phyloP scores from a whole-genome alignment of 2,888 invertebrate genomes.

The Sipha maydis region DNA sequence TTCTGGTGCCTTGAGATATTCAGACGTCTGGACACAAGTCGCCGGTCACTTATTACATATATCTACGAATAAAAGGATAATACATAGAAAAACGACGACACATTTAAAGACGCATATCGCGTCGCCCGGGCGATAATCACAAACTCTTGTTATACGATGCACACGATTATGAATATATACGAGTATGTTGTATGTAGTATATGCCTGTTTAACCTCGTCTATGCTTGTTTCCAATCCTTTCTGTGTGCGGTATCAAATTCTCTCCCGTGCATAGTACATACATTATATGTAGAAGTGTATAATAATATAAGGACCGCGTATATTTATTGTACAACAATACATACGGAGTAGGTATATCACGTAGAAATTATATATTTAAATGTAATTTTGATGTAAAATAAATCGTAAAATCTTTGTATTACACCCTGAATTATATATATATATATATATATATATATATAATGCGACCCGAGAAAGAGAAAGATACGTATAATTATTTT shows the following conservation, averaged over 20 bases:
- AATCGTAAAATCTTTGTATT: neutral
- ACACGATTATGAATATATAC: conserved; percentile 3
- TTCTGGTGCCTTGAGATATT: conserved; percentile 36
- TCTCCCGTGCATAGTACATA: neutral
- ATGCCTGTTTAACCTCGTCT: neutral
- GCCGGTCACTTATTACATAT: neutral
- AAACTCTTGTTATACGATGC: conserved; percentile 15
- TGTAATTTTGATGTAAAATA: neutral
- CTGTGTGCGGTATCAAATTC: neutral
- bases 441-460: neutral
- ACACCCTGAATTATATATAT: neutral
- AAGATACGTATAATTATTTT: neutral
- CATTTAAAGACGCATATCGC: neutral
- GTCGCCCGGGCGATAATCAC: conserved; percentile 11
- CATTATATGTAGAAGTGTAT: neutral
- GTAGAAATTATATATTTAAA: neutral
- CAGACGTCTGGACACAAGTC: conserved; percentile 55
- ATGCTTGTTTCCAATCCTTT: neutral
- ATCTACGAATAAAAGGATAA: neutral
- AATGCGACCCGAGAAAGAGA: neutral
- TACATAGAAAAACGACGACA: neutral
- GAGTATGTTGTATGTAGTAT: neutral
- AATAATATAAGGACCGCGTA: neutral
- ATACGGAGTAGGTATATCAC: neutral
- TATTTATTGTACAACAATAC: no score